These are phyloP conservation scores for Octonoba sinensis DNA, from an alignment of 2,888 invertebrate genomes.

Conservation along the genomic window DNA sequence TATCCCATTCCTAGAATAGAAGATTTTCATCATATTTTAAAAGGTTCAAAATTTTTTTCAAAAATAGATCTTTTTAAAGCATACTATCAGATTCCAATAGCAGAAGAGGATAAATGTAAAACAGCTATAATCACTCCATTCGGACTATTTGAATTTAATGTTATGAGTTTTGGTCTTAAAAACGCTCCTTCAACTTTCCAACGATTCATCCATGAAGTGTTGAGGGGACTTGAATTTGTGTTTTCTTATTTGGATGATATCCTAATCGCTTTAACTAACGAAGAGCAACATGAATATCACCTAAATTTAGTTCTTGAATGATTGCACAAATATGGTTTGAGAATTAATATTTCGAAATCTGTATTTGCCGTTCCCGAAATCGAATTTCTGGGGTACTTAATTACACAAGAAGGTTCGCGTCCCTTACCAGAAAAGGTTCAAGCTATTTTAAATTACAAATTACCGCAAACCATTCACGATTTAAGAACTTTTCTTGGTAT, in stretches of 20 bases:
- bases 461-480: constrained; percentile 25
- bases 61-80: too few species aligned
- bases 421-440: too few species aligned
- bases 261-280: not conserved
- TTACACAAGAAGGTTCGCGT: constrained; percentile 4
- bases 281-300: constrained; percentile 13
- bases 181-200: constrained; percentile 21
- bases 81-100: too few species aligned
- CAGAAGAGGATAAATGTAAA: too few species aligned
- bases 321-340: constrained; percentile 16
- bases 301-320: constrained; percentile 9
- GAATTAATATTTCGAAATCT: constrained; percentile 25
- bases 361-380: constrained; percentile 13
- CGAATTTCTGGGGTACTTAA: constrained; percentile 36
- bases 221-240: not conserved
- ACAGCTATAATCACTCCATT: too few species aligned
- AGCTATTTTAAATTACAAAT: constrained; percentile 18
- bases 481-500: constrained; percentile 41
- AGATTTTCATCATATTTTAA: too few species aligned
- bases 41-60: too few species aligned
- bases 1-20: constrained; percentile 32
- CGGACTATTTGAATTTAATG: too few species aligned
- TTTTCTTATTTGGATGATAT: constrained; percentile 40
- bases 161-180: too few species aligned
- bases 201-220: constrained; percentile 18